Evolutionary conservation across 2,888 invertebrate genomes (phyloP).

Genomic region (Clepsis dumicolana): DNA sequence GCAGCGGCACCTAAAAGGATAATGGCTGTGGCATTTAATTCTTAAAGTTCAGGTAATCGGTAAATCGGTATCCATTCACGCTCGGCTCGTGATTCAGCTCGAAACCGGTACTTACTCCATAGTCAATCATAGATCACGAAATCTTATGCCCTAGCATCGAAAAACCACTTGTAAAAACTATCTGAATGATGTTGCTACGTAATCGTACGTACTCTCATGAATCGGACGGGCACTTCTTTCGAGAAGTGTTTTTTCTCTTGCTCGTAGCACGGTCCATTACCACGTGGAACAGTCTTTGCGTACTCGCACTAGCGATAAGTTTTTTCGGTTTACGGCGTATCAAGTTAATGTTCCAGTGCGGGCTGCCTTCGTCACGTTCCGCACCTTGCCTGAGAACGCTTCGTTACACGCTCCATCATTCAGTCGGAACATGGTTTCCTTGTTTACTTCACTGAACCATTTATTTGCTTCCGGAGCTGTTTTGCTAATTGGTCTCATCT

Average conservation of each 20-base stretch:
- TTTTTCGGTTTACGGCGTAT: conserved; percentile 40
- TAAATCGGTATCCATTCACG: conserved; percentile 65
- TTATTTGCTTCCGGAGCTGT: conserved; percentile 7
- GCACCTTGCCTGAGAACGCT: conserved; percentile 64
- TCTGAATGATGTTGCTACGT: conserved; percentile 10
- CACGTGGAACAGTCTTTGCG: not conserved
- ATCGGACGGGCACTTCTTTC: not conserved
- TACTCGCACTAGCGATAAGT: conserved; percentile 12
- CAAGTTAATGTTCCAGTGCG: conserved; percentile 52
- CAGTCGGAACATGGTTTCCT: conserved; percentile 37
- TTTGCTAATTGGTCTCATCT: not conserved
- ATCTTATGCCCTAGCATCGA: conserved; percentile 49
- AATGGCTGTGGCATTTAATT: conserved; percentile 68
- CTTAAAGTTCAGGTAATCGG: conserved; percentile 51
- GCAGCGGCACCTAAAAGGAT: conserved; percentile 64
- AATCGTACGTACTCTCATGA: conserved; percentile 2
- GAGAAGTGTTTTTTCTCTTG: not conserved
- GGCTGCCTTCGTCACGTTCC: conserved; percentile 63
- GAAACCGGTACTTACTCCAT: conserved; percentile 54
- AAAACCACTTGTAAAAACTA: conserved; percentile 35
- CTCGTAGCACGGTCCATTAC: conserved; percentile 12
- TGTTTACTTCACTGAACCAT: conserved; percentile 18
- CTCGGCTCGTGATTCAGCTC: conserved; percentile 53
- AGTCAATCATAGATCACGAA: conserved; percentile 70
- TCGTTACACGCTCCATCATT: conserved; percentile 48